These are phyloP conservation scores for Paraescarpia echinospica DNA, from an alignment of 1,140 invertebrate species.

Conservation along the genomic window DNA sequence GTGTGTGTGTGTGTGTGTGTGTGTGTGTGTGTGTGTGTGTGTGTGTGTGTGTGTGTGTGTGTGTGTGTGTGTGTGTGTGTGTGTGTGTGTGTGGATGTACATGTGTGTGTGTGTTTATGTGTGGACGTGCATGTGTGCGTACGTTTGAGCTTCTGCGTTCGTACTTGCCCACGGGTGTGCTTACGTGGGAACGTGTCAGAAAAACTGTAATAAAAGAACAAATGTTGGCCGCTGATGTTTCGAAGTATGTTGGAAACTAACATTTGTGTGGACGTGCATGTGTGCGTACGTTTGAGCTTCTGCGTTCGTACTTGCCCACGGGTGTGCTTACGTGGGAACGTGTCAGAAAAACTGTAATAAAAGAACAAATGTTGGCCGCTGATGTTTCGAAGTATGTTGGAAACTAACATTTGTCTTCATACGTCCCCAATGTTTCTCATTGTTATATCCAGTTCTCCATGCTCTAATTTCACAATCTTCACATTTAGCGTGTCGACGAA, in stretches of 20 bases:
- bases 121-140: no score
- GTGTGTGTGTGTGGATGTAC: no score
- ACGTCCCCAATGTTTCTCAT: neutral
- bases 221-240: neutral
- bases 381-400: neutral
- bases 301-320: slow-evolving; percentile 16
- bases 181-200: no score
- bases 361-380: neutral
- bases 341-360: neutral
- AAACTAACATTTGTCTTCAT: neutral
- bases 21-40: slow-evolving; percentile 19
- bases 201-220: slow-evolving; percentile 4
- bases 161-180: slow-evolving; percentile 3
- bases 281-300: no score
- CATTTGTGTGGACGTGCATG: no score
- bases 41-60: slow-evolving; percentile 21
- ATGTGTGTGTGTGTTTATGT: no score
- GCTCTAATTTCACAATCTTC: neutral
- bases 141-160: no score
- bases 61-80: slow-evolving; percentile 22
- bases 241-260: neutral
- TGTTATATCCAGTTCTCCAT: neutral
- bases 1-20: slow-evolving; percentile 19
- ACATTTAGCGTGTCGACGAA: no score
- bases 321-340: no score